phyloP scores from a whole-genome alignment of 1,140 invertebrate genomes.

The Whitmania pigra region DNA sequence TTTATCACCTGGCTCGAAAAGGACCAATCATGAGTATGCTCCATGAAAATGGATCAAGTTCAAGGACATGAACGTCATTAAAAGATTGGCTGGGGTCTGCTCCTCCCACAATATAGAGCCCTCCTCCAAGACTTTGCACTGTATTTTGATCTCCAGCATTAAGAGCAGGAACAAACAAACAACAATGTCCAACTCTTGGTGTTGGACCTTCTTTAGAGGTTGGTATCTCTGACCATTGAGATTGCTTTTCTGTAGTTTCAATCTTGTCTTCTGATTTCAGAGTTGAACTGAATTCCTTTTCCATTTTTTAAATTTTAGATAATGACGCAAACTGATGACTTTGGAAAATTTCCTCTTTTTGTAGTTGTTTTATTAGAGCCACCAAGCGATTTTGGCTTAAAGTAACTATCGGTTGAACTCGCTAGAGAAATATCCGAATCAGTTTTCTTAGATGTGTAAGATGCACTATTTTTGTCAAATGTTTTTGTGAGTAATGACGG shows the following conservation, averaged over 20 bases:
- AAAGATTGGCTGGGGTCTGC: slow-evolving; percentile 40
- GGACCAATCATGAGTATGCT: slow-evolving; percentile 34
- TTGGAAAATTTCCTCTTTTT: slow-evolving; percentile 31
- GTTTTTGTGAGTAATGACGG: slow-evolving; percentile 26
- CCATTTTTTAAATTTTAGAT: slow-evolving; percentile 22
- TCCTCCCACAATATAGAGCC: slow-evolving; percentile 40
- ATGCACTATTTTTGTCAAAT: background rate
- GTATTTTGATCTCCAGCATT: too few species aligned
- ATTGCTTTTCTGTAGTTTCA: background rate
- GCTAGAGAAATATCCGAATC: slow-evolving; percentile 1
- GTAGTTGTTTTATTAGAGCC: slow-evolving; percentile 26
- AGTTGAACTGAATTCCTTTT: background rate
- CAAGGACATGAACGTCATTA: slow-evolving; percentile 37
- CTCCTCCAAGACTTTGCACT: slow-evolving; percentile 31
- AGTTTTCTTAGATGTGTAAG: background rate
- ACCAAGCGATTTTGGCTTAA: slow-evolving; percentile 29
- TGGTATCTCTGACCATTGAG: slow-evolving; percentile 26
- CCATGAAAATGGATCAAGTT: slow-evolving; percentile 38
- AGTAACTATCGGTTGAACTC: slow-evolving; percentile 11
- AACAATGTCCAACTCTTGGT: slow-evolving; percentile 40
- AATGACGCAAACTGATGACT: slow-evolving; percentile 31
- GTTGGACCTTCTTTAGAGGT: slow-evolving; percentile 36
- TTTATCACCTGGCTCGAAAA: slow-evolving; percentile 14
- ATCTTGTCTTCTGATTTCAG: background rate
- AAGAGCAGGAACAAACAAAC: slow-evolving; percentile 29